Base-by-base conservation (phyloP, 2,888 invertebrate genomes). In the Poecilus cupreus region DNA sequence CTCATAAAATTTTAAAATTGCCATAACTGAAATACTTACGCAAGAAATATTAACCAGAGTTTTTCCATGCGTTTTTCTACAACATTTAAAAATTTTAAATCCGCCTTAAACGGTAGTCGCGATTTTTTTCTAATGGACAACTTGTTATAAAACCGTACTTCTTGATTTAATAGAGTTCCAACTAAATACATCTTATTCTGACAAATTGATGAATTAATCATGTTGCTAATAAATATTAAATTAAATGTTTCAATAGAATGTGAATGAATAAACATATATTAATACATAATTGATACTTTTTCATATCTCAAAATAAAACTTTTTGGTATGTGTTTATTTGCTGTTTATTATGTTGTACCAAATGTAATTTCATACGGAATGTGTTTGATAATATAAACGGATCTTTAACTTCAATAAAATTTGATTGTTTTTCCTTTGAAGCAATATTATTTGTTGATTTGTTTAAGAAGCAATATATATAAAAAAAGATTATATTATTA, bases 151-250 rank as follows among this genome's bases (percentile, higher is more conserved):
- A 18, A 18, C 43, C 10, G 43, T 43, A 43, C 32, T 43, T 11
- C 43, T 51, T 51, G 51, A 51, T 51, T 51, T 51, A n/a, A 51
- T 51, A 43, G 43, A 43, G 43, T 43, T 43, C 43, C 43, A 10
- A 43, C 43, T 43, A 43, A 43, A 43, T 43, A 11, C n/a, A 43
- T 43, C 43, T 43, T 10, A 20, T 51, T 51, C 51, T 13, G 13
- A 51, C 18, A 20, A 51, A 51, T 51, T 51, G 3, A 51, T 51
- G 51, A 51, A 51, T 51, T 18, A 51, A 51, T 51, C 51, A 51
- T 51, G 8, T 18, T 51, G 51, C 18, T 5, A 51, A 18, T 51
- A 51, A 51, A 51, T 51, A 51, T 18, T 51, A 51, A 20, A 51
- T 43, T 51, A 51, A 18, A 51, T 51, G 13, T 51, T 51, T 51